Base-by-base conservation (phyloP, 2,113 vertebrate genomes). In the Taurulus bubalis region DNA sequence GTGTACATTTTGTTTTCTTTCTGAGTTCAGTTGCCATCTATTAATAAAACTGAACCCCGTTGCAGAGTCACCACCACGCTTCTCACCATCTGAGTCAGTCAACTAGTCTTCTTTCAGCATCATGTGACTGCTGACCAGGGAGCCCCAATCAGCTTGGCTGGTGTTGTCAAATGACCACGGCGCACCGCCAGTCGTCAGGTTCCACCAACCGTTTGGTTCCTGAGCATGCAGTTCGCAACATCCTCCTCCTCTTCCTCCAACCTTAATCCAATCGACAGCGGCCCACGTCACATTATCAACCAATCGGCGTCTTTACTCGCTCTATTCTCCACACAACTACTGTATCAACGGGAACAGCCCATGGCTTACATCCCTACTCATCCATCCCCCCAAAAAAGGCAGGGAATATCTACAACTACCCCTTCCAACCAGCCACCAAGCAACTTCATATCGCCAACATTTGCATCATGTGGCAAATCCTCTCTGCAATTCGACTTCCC, bases 21-120 rank as follows among this genome's bases (percentile, higher is more conserved):
- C 95, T 96, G 95, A 93, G 92, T 92, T 94, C 87, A 94, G 96
- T 96, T 98, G 96, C 95, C 96, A 97, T 98, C 94, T 98, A 93
- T 98, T 99, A 98, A 99, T 98, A 98, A 99, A 99, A 98, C 96
- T 98, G 97, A 99, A 98, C 97, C 96, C 98, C 98, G 96, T 99
- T 99, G 96, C 98, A 99, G 98, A 99, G 98, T 98, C 98, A 98
- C 97, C 98, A 98, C 98, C 98, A 98, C 96, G 97, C 98, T 99
- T 97, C 98, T 99, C 97, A 97, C 97, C 98, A 98, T 97, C 97
- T 99, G 98, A 98, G 95, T 98, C 97, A 98, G 96, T 97, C 98
- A 98, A 98, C 98, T 98, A 98, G 97, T 97, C 97, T 95, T 94
- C 95, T 98, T 98, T 98, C 97, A 97, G 96, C 98, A 96, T 98